Evolutionary conservation across 2,888 invertebrate species (phyloP).

Genomic region (Gibbula magus): DNA sequence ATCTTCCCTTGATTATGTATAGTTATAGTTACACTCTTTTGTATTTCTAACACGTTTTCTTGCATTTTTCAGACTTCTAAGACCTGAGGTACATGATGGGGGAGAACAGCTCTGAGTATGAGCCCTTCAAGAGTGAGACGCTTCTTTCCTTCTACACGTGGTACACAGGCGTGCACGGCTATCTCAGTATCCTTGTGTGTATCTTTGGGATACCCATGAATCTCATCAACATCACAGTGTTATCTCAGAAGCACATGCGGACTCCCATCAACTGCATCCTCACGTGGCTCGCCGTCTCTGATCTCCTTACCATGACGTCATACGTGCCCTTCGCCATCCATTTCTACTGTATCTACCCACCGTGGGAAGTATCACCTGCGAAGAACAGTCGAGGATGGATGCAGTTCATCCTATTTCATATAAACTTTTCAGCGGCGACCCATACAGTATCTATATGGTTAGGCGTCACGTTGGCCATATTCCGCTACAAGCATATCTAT

Average conservation of each 20-base stretch:
- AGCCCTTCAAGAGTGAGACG: slow-evolving; percentile 4
- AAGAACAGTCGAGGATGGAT: slow-evolving; percentile 73
- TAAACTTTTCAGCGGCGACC: slow-evolving; percentile 90
- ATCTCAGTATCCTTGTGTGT: slow-evolving; percentile 89
- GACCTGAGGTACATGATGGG: neutral
- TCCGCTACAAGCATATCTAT: slow-evolving; percentile 81
- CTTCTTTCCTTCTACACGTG: slow-evolving; percentile 41
- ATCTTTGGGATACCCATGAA: slow-evolving; percentile 92
- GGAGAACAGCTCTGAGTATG: neutral
- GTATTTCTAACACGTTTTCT: too few species aligned
- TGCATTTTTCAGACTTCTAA: too few species aligned
- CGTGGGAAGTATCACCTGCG: slow-evolving; percentile 50
- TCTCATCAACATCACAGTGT: slow-evolving; percentile 91
- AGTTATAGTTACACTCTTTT: too few species aligned
- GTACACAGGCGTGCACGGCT: slow-evolving; percentile 83
- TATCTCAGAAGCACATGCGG: slow-evolving; percentile 87
- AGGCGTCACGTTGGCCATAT: slow-evolving; percentile 92
- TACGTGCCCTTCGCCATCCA: slow-evolving; percentile 92
- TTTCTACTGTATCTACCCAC: slow-evolving; percentile 62
- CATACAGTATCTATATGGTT: slow-evolving; percentile 95
- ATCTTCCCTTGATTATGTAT: too few species aligned
- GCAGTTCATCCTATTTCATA: slow-evolving; percentile 82
- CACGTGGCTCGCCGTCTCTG: slow-evolving; percentile 89
- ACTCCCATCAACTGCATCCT: slow-evolving; percentile 93
- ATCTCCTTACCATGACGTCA: slow-evolving; percentile 91